These are phyloP conservation scores for Electrophaes corylata DNA, from an alignment of 2,888 invertebrate species.

Conservation along the genomic window DNA sequence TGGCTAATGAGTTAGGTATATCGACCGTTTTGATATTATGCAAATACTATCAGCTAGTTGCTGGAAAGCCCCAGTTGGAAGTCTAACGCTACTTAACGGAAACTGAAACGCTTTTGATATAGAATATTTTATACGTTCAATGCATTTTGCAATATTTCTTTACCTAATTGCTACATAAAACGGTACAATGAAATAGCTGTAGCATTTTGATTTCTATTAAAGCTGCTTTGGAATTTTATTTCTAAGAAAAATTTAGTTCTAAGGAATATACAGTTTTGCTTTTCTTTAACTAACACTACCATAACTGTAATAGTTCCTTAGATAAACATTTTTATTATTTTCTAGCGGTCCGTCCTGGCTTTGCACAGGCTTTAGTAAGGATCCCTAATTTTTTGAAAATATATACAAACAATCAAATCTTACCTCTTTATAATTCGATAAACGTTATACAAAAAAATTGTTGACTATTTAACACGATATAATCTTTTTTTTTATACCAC, in stretches of 20 bases:
- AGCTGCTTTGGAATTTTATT: background rate
- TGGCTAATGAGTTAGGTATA: conserved; percentile 74
- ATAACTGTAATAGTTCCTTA: no score
- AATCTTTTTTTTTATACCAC: no score
- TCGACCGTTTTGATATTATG: conserved; percentile 74
- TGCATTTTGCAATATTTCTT: conserved; percentile 2
- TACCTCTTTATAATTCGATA: no score
- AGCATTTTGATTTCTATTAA: background rate
- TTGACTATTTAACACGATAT: no score
- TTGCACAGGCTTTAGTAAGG: no score
- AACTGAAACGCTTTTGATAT: conserved; percentile 50
- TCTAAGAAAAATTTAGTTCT: background rate
- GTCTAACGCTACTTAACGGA: conserved; percentile 58
- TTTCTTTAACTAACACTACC: no score
- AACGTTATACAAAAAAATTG: no score
- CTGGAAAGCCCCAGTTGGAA: conserved; percentile 55
- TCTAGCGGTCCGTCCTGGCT: no score
- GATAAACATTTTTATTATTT: no score
- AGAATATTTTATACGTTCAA: conserved; percentile 30
- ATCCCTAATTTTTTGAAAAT: no score
- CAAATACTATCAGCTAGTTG: conserved; percentile 71
- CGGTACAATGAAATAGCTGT: background rate
- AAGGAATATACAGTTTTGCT: no score
- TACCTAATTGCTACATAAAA: conserved; percentile 7
- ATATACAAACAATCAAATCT: no score